Base-by-base conservation (phyloP, 1,140 invertebrate genomes). In the Drosophila miranda region DNA sequence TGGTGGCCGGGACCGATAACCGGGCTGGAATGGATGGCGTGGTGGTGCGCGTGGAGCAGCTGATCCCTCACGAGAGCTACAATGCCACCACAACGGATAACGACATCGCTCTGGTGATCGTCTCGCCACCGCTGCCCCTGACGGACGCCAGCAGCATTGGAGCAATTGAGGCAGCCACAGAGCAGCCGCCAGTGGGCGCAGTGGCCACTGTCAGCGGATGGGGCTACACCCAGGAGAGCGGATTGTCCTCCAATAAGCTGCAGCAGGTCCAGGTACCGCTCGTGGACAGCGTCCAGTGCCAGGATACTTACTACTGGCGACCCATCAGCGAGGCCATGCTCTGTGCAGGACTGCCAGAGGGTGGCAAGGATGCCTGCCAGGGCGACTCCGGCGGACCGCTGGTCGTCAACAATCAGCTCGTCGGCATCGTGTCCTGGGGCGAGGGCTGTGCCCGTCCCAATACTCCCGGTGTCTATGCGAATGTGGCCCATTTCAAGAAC, bases 371-470 rank as follows among this genome's bases (percentile, higher is more conserved):
- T 78, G 91, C 93, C 44, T 93, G 93, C 50, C 91, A 93, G 19
- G 87, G 80, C 8, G 91, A 92, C 59, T 91, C 90, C 2, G 91
- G 91, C 46, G 91, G 92, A 30, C 91, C 91, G 0, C 61, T 92
- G 44, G 79, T 89, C 7, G 66, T 79, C 0, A 49, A 89, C 45
- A 76, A 83, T 14, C 57, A 92, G 50, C 78, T 94, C 4, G 80
- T 91, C 2, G 95, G 95, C 7, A 89, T 95, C 4, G 93, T 94
- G 0, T 95, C 94, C 1, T 95, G 94, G 94, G 94, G 95, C 1
- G 92, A 93, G 23, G 93, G 93, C 0, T 95, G 95, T 70, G 95
- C 92, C 0, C 91, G 92, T n/a, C 76, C 90, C 2, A 92, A 92
- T 2, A 92, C 93, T 69, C 95, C 95, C 0, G 94, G 94, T 0